phyloP scores from a whole-genome alignment of 1,140 invertebrate species.

The Temnothorax curvispinosus region DNA sequence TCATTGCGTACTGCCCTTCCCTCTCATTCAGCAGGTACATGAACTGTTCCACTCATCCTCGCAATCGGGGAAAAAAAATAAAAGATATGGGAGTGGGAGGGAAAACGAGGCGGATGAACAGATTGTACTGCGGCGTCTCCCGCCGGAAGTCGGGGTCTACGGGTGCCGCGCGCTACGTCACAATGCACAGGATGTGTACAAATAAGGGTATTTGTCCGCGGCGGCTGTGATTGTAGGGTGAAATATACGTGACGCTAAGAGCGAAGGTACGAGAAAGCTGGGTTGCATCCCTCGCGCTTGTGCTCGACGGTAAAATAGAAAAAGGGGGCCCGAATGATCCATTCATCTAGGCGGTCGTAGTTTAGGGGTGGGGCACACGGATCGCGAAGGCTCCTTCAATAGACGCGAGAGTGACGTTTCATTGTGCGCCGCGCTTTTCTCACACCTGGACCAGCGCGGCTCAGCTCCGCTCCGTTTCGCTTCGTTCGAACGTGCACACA shows the following conservation, averaged over 20 bases:
- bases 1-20: background rate
- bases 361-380: slow-evolving; percentile 74
- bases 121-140: background rate
- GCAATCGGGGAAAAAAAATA: slow-evolving; percentile 11
- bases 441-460: slow-evolving; percentile 76
- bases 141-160: slow-evolving; percentile 71
- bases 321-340: slow-evolving; percentile 59
- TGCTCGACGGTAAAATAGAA: slow-evolving; percentile 71
- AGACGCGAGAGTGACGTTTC: slow-evolving; percentile 75
- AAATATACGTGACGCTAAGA: slow-evolving; percentile 82
- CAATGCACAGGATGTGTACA: slow-evolving; percentile 86
- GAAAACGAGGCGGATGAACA: slow-evolving; percentile 32
- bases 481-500: background rate
- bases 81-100: slow-evolving; percentile 48
- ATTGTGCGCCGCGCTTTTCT: slow-evolving; percentile 79
- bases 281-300: slow-evolving; percentile 68
- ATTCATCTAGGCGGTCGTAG: slow-evolving; percentile 76
- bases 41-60: slow-evolving; percentile 54
- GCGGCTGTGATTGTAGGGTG: slow-evolving; percentile 78
- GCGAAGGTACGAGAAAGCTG: slow-evolving; percentile 62
- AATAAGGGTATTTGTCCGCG: slow-evolving; percentile 85
- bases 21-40: slow-evolving; percentile 59
- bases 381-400: slow-evolving; percentile 67
- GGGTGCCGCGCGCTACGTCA: slow-evolving; percentile 73
- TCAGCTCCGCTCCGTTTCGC: background rate